Evolutionary conservation across 2,888 invertebrate species (phyloP).

Genomic region (Heliconius ethilla): DNA sequence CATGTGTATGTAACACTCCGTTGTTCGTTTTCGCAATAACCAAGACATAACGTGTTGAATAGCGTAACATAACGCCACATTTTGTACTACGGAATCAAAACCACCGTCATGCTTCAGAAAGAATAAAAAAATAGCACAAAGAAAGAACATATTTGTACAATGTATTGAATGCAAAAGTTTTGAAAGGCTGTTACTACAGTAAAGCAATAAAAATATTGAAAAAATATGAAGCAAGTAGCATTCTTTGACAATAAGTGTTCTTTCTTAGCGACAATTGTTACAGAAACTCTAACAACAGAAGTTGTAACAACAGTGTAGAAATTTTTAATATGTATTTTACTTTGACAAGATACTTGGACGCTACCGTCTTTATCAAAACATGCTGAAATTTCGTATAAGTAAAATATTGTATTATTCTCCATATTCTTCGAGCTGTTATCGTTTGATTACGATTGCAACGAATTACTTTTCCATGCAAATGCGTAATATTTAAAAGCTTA

Average conservation of each 20-base stretch:
- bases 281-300: neutral
- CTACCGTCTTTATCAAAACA: neutral
- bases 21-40: too few relatives aligned
- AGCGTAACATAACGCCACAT: too few relatives aligned
- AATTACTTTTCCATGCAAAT: neutral
- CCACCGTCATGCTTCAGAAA: too few relatives aligned
- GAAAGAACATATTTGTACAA: too few relatives aligned
- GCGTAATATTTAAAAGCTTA: neutral
- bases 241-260: neutral
- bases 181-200: too few relatives aligned
- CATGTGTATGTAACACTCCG: too few relatives aligned
- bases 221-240: too few relatives aligned
- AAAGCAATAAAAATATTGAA: too few relatives aligned
- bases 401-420: neutral
- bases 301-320: neutral
- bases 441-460: neutral
- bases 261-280: conserved; percentile 5
- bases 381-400: neutral
- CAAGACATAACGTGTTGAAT: too few relatives aligned
- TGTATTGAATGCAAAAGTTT: too few relatives aligned
- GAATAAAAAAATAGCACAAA: too few relatives aligned
- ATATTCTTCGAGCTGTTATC: neutral
- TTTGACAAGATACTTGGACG: neutral
- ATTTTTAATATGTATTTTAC: neutral
- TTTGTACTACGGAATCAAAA: too few relatives aligned